Evolutionary conservation across 2,113 vertebrate genomes (phyloP).

Genomic region (Gadus macrocephalus): DNA sequence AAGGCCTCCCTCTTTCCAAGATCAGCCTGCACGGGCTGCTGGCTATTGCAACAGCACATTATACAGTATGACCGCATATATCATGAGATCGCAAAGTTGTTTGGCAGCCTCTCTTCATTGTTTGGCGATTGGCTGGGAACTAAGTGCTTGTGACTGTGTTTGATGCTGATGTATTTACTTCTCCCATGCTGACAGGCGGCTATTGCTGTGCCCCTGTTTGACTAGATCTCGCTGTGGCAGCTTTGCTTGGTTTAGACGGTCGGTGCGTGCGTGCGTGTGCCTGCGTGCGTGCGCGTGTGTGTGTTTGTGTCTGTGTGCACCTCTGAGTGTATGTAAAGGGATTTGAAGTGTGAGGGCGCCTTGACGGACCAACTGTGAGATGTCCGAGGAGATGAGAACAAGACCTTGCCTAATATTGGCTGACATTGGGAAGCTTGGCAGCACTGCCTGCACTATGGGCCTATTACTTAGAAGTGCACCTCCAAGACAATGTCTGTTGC

Average conservation of each 20-base stretch:
- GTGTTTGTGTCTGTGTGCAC: neutral
- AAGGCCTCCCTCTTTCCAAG: constrained; percentile 14
- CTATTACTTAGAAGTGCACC: too few species aligned
- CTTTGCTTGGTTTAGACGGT: constrained; percentile 65
- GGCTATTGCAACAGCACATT: constrained; percentile 36
- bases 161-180: constrained; percentile 68
- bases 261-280: constrained; percentile 12
- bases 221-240: constrained; percentile 52
- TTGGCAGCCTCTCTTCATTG: constrained; percentile 45
- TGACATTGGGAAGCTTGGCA: constrained; percentile 65
- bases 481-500: too few species aligned
- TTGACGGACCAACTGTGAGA: constrained; percentile 66
- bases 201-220: constrained; percentile 52
- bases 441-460: too few species aligned
- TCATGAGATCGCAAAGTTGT: constrained; percentile 36
- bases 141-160: constrained; percentile 59
- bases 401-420: constrained; percentile 68
- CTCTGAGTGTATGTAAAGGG: neutral
- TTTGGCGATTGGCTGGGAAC: constrained; percentile 57
- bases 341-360: constrained; percentile 32
- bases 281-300: neutral
- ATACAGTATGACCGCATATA: constrained; percentile 3
- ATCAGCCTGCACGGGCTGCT: constrained; percentile 17
- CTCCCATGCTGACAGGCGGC: constrained; percentile 55
- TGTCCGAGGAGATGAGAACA: constrained; percentile 63